These are phyloP conservation scores for Drosophila borealis DNA, from an alignment of 2,888 invertebrate species.

Conservation along the genomic window DNA sequence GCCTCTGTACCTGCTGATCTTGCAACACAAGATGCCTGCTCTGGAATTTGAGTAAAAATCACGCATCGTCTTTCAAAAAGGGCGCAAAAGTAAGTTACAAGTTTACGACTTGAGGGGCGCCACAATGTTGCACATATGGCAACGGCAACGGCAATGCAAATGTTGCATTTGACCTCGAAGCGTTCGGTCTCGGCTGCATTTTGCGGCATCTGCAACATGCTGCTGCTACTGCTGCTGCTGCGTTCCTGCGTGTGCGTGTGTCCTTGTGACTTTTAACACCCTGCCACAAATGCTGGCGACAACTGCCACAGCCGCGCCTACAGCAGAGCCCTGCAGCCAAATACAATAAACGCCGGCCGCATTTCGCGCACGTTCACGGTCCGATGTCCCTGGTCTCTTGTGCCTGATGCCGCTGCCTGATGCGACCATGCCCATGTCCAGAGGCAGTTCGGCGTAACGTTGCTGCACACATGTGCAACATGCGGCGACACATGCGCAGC, in stretches of 20 bases:
- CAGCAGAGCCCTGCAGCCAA: conserved; percentile 31
- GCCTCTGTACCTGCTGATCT: conserved; percentile 35
- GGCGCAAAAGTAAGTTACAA: conserved; percentile 47
- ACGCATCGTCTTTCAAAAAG: conserved; percentile 58
- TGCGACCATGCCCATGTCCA: conserved; percentile 48
- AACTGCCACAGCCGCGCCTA: conserved; percentile 55
- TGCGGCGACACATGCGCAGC: conserved; percentile 64
- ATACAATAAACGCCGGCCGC: conserved; percentile 73
- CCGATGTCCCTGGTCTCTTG: neutral
- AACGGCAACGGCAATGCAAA: conserved; percentile 39
- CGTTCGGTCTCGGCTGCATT: conserved; percentile 10
- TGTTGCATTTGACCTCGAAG: conserved; percentile 57
- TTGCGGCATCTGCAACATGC: conserved; percentile 34
- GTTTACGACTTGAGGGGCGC: conserved; percentile 63
- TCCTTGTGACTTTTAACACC: conserved; percentile 81
- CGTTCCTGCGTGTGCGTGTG: conserved; percentile 60
- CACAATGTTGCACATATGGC: conserved; percentile 69
- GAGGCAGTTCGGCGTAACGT: conserved; percentile 51
- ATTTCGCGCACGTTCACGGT: conserved; percentile 64
- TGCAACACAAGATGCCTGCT: conserved; percentile 16
- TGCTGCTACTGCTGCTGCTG: neutral
- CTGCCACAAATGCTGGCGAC: conserved; percentile 47
- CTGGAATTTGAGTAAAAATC: conserved; percentile 65
- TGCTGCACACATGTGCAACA: conserved; percentile 77
- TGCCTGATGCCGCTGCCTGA: neutral